These are phyloP conservation scores for Nemotelus pantherinus DNA, from an alignment of 2,888 invertebrate genomes.

Conservation along the genomic window DNA sequence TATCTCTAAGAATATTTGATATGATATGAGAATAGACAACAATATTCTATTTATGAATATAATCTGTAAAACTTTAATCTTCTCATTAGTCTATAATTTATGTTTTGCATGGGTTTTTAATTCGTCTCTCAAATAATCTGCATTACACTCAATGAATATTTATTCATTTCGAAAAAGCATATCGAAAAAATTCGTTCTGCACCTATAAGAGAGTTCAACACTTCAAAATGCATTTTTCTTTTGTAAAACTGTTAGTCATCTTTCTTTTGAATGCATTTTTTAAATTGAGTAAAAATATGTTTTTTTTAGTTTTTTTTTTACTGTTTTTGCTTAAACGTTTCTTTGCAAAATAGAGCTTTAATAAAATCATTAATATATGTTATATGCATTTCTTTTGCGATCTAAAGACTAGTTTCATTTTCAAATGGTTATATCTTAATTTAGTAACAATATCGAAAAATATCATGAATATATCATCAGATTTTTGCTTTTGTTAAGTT, in stretches of 20 bases:
- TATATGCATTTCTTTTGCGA: neutral
- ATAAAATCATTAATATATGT: neutral
- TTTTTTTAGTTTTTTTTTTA: neutral
- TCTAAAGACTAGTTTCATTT: neutral
- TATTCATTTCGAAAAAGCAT: constrained; percentile 25
- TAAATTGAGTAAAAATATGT: neutral
- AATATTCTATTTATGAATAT: constrained; percentile 29
- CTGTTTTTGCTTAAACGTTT: no score
- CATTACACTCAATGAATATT: neutral
- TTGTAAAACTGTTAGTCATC: neutral
- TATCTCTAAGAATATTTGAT: constrained; percentile 30
- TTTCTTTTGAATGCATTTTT: constrained; percentile 13
- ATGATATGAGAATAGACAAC: constrained; percentile 43
- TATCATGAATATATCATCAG: constrained; percentile 1
- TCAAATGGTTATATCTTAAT: no score
- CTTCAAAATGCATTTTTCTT: constrained; percentile 11
- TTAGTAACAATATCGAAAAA: constrained; percentile 19
- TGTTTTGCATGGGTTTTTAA: neutral
- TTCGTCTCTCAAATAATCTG: neutral
- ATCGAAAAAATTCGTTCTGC: constrained; percentile 27
- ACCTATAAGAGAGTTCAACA: neutral
- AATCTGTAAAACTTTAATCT: constrained; percentile 28
- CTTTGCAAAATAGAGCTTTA: no score
- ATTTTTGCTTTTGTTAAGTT: neutral
- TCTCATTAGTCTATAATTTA: constrained; percentile 5